phyloP scores from a whole-genome alignment of 2,113 vertebrate genomes.

The Gadus chalcogrammus region DNA sequence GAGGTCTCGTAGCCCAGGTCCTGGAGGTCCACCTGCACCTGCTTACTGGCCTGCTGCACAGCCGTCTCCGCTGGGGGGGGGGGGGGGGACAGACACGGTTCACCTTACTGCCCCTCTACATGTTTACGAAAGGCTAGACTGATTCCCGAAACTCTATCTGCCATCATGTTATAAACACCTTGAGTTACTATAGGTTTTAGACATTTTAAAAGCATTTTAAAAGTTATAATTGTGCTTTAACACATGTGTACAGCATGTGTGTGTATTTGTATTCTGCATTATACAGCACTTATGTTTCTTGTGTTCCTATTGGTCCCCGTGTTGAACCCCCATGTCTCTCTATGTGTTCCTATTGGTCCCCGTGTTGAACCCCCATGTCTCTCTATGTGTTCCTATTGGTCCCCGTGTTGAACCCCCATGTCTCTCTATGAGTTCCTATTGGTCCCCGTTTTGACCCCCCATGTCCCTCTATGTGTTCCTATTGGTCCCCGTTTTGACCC shows the following conservation, averaged over 20 bases:
- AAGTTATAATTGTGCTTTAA: no score
- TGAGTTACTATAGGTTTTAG: no score
- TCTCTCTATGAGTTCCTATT: background rate
- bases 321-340: no score
- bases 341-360: no score
- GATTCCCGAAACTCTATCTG: no score
- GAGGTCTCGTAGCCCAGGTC: constrained; percentile 97
- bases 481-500: background rate
- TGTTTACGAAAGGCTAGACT: no score
- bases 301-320: no score
- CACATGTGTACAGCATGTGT: no score
- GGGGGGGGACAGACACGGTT: constrained; percentile 15
- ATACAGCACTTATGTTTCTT: background rate
- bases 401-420: background rate
- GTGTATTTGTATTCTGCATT: background rate
- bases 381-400: background rate
- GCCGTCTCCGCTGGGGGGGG: constrained; percentile 77
- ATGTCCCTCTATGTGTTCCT: background rate
- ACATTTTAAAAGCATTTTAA: no score
- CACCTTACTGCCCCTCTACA: no score
- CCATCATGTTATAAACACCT: no score
- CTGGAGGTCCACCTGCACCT: constrained; percentile 94
- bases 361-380: no score
- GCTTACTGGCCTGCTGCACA: constrained; percentile 85
- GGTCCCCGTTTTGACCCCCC: background rate